These are phyloP conservation scores for Pseudachorutes palmiensis DNA, from an alignment of 1,140 invertebrate genomes.

Conservation along the genomic window DNA sequence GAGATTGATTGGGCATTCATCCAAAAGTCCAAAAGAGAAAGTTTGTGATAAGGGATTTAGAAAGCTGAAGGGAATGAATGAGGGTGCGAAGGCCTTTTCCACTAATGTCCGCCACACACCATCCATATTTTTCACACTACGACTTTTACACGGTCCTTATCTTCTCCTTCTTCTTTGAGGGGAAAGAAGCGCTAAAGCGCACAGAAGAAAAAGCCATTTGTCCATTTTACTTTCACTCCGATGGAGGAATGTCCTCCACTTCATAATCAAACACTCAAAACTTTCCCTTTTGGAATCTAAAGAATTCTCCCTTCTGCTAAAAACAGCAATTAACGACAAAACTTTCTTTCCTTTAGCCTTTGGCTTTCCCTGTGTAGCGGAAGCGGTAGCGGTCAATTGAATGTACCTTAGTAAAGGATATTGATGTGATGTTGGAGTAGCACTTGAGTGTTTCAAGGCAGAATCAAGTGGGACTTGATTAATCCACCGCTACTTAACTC, in stretches of 20 bases:
- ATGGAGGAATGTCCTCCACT: not conserved
- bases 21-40: not conserved
- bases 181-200: not conserved
- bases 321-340: not conserved
- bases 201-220: not conserved
- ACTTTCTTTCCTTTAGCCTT: not conserved
- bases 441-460: too few species aligned
- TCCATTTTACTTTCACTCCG: not conserved
- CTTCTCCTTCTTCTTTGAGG: not conserved
- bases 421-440: too few species aligned
- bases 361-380: too few species aligned
- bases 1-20: constrained; percentile 9
- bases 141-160: not conserved
- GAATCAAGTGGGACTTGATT: too few species aligned
- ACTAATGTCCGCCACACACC: not conserved
- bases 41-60: not conserved
- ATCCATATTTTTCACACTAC: constrained; percentile 7
- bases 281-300: not conserved
- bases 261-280: not conserved
- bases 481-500: too few species aligned
- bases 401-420: not conserved
- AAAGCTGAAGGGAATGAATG: not conserved
- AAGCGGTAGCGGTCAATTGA: not conserved
- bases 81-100: not conserved
- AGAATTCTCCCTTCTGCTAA: not conserved